phyloP scores from a whole-genome alignment of 2,888 invertebrate genomes.

The Theretra japonica region DNA sequence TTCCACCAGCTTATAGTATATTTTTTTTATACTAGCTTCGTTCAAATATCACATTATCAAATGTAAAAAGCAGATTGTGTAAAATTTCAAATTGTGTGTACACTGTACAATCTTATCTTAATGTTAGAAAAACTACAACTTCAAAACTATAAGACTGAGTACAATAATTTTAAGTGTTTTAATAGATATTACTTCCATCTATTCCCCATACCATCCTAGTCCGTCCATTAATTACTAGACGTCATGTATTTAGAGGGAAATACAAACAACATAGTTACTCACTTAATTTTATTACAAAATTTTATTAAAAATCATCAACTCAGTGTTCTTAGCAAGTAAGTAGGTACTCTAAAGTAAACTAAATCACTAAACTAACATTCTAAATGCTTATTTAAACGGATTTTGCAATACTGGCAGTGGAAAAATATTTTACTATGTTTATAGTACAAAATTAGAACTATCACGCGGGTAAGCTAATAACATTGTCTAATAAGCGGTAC shows the following conservation, averaged over 20 bases:
- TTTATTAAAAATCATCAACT: conserved; percentile 83
- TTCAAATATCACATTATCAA: too few species aligned
- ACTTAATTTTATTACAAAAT: conserved; percentile 81
- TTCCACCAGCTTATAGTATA: too few species aligned
- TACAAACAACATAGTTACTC: conserved; percentile 45
- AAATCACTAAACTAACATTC: conserved; percentile 61
- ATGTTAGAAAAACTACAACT: too few species aligned
- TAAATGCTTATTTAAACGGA: conserved; percentile 65
- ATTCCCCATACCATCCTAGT: too few species aligned
- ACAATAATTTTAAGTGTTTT: too few species aligned
- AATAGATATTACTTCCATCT: too few species aligned
- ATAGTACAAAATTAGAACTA: conserved; percentile 58
- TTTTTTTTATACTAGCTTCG: too few species aligned
- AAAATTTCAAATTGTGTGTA: too few species aligned
- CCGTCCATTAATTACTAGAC: too few species aligned
- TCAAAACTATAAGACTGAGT: too few species aligned
- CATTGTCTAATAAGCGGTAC: conserved; percentile 46
- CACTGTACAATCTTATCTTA: too few species aligned
- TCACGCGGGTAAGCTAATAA: conserved; percentile 21
- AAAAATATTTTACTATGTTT: conserved; percentile 75
- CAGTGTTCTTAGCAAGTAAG: conserved; percentile 63
- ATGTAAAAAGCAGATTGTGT: too few species aligned
- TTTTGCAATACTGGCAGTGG: conserved; percentile 85
- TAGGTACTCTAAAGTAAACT: conserved; percentile 55
- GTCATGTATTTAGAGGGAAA: conserved; percentile 31